These are phyloP conservation scores for Pachydiplax longipennis DNA, from an alignment of 2,888 invertebrate species.

Conservation along the genomic window DNA sequence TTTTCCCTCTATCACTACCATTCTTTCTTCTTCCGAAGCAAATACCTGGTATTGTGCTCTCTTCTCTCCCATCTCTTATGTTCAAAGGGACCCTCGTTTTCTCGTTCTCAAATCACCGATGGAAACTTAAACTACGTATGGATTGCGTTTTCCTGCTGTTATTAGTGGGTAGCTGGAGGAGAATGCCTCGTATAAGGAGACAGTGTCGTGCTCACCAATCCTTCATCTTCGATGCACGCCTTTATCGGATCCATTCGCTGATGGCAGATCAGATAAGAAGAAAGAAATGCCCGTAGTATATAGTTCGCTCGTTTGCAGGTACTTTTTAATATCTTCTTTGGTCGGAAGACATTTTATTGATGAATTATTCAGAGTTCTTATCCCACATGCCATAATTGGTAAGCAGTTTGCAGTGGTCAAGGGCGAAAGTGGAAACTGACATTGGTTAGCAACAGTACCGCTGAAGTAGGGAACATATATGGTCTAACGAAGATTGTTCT, in stretches of 20 bases:
- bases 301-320: background rate
- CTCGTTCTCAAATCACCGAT: background rate
- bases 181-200: slow-evolving; percentile 4
- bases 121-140: background rate
- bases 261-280: background rate
- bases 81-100: slow-evolving; percentile 13
- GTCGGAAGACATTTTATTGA: background rate
- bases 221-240: background rate
- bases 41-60: background rate
- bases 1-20: background rate
- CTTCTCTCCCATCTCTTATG: background rate
- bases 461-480: background rate
- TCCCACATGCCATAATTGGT: background rate
- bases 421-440: background rate
- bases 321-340: background rate
- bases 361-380: background rate
- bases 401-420: background rate
- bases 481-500: background rate
- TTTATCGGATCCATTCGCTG: background rate
- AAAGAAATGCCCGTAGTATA: background rate
- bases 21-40: background rate
- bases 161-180: slow-evolving; percentile 31
- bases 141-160: slow-evolving; percentile 12
- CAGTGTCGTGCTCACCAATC: background rate
- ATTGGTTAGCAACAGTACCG: background rate